Evolutionary conservation across 2,888 invertebrate genomes (phyloP).

Genomic region (Rhodophaea formosa): DNA sequence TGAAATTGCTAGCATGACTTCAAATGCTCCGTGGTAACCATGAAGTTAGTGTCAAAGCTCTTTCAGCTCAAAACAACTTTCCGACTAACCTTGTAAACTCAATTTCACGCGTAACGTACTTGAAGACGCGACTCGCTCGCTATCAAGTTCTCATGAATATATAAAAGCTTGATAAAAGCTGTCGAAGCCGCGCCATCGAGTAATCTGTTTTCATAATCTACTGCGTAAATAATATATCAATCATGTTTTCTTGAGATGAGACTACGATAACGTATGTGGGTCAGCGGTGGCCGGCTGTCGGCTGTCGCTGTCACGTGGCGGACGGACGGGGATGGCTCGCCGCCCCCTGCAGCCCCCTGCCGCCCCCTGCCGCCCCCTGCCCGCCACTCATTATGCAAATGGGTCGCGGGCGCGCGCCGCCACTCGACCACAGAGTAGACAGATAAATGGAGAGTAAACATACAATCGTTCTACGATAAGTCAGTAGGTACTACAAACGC

Average conservation of each 20-base stretch:
- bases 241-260: conserved; percentile 15
- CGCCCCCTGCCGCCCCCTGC: conserved; percentile 35
- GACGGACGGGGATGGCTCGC: conserved; percentile 13
- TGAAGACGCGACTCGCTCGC: conserved; percentile 11
- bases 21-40: too few species aligned
- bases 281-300: conserved; percentile 6
- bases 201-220: conserved; percentile 11
- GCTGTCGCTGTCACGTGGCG: conserved; percentile 15
- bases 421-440: conserved; percentile 5
- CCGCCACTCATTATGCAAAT: conserved; percentile 64
- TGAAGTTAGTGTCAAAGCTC: too few species aligned
- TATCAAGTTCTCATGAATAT: conserved; percentile 11
- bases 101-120: background rate
- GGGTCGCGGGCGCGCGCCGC: conserved; percentile 45
- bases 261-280: conserved; percentile 9
- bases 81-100: background rate
- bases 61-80: too few species aligned
- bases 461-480: background rate
- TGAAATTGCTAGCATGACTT: too few species aligned
- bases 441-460: conserved; percentile 2
- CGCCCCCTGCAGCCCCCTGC: conserved; percentile 24
- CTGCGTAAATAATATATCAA: conserved; percentile 11
- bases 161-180: conserved; percentile 14
- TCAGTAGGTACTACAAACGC: too few species aligned
- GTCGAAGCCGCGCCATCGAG: conserved; percentile 11